Base-by-base conservation (phyloP, 35 echinoderm and acorn worm species). In the Heliocidaris erythrogramma region DNA sequence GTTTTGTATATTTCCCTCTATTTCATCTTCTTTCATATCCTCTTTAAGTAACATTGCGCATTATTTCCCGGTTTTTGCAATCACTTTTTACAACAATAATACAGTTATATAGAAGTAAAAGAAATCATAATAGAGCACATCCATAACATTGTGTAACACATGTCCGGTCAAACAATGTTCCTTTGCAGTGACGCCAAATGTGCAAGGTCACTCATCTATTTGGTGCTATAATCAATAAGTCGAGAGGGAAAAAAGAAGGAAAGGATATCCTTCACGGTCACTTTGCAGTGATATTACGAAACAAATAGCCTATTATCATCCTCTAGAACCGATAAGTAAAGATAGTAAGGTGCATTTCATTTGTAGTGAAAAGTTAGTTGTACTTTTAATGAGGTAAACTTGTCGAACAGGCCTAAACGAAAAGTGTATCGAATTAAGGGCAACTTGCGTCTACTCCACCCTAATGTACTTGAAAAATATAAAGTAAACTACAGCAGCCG, bases 181-280 rank as follows among this genome's bases (percentile, higher is more conserved):
- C 27, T 78, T 78, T 78, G 31, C 47, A 89, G 7, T 89, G 87
- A 89, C 87, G 31, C 87, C 87, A 48, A 32, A 89, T 32, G 18
- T 14, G 87, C 87, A 89, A 89, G 87, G 87, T 89, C 87, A 89
- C 31, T 89, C 87, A 89, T 89, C 87, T 89, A 89, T 89, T 89
- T 89, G 87, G 87, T 48, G 31, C 87, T 89, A n/a, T n/a, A 89
- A 89, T 89, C 87, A 48, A 89, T 47, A 89, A 48, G 31, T 31
- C 65, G 21, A 27, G 27, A 27, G 65, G 35, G 35, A 3, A 3
- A 21, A 27, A 27, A 78, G 7, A 30, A 30, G 85, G 2, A 17
- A 13, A 89, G 87, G 87, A 89, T 48, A 17, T 89, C 87, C 87
- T n/a, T 47, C 29, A 89, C 47, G 87, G 87, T 89, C 87, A 47